phyloP scores from a whole-genome alignment of 92 coral and sea anemone genomes.

The Parazoanthus darwini region DNA sequence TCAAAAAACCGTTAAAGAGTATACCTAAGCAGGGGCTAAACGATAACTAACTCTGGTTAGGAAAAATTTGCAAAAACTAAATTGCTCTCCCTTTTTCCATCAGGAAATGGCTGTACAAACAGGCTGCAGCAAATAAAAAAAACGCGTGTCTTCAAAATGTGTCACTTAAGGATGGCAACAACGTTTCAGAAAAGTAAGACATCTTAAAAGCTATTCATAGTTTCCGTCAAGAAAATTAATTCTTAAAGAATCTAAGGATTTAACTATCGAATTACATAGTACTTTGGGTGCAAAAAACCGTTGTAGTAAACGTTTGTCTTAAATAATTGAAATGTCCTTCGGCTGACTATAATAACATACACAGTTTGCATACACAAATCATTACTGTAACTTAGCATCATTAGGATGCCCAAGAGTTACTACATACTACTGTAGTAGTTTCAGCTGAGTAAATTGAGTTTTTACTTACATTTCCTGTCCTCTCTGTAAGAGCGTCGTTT shows the following conservation, averaged over 20 bases:
- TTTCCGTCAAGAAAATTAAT: no score
- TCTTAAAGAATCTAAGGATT: no score
- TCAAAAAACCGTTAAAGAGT: neutral
- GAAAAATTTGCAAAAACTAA: neutral
- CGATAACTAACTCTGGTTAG: neutral
- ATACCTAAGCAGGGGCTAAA: neutral
- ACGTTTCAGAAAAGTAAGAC: neutral
- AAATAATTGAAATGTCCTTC: no score
- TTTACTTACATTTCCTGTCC: slow-evolving; percentile 40
- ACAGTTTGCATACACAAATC: neutral
- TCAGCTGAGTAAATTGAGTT: neutral
- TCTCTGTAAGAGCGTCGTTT: slow-evolving; percentile 70
- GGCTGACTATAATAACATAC: neutral
- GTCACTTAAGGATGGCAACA: neutral
- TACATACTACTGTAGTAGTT: no score
- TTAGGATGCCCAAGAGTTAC: neutral
- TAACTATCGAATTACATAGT: no score
- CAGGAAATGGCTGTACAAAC: neutral
- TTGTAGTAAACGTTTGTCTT: neutral
- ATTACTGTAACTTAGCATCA: neutral
- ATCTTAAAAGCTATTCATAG: neutral
- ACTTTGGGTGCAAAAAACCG: no score
- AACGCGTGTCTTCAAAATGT: neutral
- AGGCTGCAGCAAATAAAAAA: neutral
- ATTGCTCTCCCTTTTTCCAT: neutral